phyloP scores from a whole-genome alignment of 1,140 invertebrate genomes.

The Rhopalosiphum padi region DNA sequence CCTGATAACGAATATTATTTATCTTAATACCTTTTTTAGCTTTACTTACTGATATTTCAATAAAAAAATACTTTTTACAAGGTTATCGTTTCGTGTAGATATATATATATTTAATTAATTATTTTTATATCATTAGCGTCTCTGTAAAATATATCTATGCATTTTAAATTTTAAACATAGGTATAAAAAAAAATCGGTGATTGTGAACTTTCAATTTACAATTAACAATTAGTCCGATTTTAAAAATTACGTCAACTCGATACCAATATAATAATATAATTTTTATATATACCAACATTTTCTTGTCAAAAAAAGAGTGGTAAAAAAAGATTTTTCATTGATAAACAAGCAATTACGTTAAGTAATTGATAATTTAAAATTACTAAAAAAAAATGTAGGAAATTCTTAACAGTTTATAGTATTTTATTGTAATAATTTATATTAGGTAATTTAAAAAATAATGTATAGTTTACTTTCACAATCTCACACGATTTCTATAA shows the following conservation, averaged over 20 bases:
- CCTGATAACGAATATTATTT: background rate
- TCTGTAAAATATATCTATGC: too few species aligned
- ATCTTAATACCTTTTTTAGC: background rate
- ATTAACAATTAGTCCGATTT: too few species aligned
- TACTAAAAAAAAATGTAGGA: too few species aligned
- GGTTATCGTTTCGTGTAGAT: background rate
- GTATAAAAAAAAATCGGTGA: too few species aligned
- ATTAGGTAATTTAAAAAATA: background rate
- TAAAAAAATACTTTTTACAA: background rate
- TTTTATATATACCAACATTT: too few species aligned
- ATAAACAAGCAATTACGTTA: too few species aligned
- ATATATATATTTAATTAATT: background rate
- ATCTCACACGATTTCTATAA: background rate
- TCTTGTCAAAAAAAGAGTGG: background rate
- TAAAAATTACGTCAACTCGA: background rate
- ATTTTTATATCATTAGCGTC: background rate
- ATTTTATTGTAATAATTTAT: background rate
- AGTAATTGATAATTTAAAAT: too few species aligned
- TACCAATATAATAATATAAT: too few species aligned
- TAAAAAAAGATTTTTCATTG: background rate
- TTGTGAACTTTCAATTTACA: too few species aligned
- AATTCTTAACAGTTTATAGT: too few species aligned
- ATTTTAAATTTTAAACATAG: background rate
- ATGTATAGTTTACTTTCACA: background rate
- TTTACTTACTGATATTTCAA: background rate